Base-by-base conservation (phyloP, 2,888 invertebrate species). In the Aphodius sticticus region DNA sequence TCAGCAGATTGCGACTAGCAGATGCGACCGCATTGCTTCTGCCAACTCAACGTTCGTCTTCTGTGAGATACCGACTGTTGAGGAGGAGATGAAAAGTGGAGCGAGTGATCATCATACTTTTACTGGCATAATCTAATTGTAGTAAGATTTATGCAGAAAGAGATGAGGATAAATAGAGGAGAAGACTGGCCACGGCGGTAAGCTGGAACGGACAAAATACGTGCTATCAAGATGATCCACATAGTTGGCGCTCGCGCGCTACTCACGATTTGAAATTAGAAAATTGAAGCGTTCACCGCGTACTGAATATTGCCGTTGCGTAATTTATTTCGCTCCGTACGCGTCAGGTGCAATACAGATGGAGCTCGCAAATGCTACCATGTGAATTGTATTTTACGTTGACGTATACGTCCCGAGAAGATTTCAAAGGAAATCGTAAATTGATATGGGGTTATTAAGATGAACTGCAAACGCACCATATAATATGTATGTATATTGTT, bases 21-120 rank as follows among this genome's bases (percentile, higher is more conserved):
- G 74, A 74, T 74, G 74, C 74, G 74, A 74, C 74, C 74, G 74
- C 74, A 36, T 74, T 71, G 35, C n/a, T 35, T 26, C 36, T 14
- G 37, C 6, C 35, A 71, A 71, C 16, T 71, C 71, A 74, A 74
- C 35, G 74, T 74, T n/a, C 74, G 36, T 36, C 74, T 26, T 74
- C 74, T 35, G 37, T 74, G 74, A 16, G 71, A 16, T 71, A 71
- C 16, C 35, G 35, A 71, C 16, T 26, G 15, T 26, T 71, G 35
- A 74, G 53, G 9, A 53, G 53, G 1, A 53, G 53, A 53, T 53
- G 53, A 53, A 53, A 53, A 53, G 53, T 53, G 53, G 53, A 5
- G 53, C 53, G 53, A 7, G 53, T 15, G 37, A 74, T 74, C 35
- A 74, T 74, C 16, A 74, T 74, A 74, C 74, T 74, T 74, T 74